Evolutionary conservation across 2,113 vertebrate genomes (phyloP), one percentile per base, ranked within the genome.

Genomic region (Oncorhynchus kisutch): DNA sequence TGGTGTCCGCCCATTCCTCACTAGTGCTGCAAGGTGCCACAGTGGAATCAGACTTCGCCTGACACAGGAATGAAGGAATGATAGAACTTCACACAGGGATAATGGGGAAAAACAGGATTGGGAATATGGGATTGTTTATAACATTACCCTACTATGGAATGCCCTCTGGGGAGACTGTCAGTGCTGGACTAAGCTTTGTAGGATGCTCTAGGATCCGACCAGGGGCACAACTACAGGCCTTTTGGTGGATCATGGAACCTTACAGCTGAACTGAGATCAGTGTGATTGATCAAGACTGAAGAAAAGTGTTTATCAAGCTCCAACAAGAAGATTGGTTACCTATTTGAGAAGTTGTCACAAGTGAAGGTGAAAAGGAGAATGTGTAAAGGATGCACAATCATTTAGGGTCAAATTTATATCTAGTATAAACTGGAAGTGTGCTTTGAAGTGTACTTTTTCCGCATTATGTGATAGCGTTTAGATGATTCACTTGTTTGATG

Each of bases 21-120:
- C 70, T 20, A 94, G 93, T 31, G 81, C 87, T 0, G 88, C 89
- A 24, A 88, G 78, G 71, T 93, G 92, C 82, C 93, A 79, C 60
- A 81, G 79, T 62, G 84, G 91, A 66, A 90, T 94, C 79, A 89
- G 87, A 31, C 31, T 94, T 29, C 90, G 88, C 60, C 66, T 93
- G 67, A 83, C 88, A 22, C 81, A 82, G 71, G 87, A 93, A 84
- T 94, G 85, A 93, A 7, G 20, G 87, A 93, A 84, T 94, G 85
- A 93, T 22, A 51, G 34, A 20, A 69, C 29, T 14, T 45, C 67
- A 18, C 51, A 54, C 5, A 4, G 3, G 13, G 51, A 54, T 54
- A 54, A 16, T 54, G 16, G 16, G 16, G 16, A 54, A 18, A 1
- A 54, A 18, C 51, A 14, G 14, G 51, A 18, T 18, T 54, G 51